Base-by-base conservation (phyloP, 2,888 invertebrate genomes). In the Philonicus albiceps region DNA sequence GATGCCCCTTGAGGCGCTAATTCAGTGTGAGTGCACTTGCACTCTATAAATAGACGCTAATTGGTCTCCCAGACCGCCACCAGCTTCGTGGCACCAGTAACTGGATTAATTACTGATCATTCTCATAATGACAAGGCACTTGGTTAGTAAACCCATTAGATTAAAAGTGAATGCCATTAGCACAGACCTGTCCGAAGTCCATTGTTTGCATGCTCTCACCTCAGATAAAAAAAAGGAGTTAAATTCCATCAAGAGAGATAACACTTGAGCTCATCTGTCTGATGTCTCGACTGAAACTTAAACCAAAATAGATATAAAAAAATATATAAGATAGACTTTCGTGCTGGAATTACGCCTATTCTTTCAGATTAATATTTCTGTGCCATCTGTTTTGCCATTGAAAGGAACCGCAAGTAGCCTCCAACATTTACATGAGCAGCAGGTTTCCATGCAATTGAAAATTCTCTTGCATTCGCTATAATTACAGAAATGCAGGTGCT, bases 401-500 rank as follows among this genome's bases (percentile, higher is more conserved):
- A 53, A 49, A 31, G 27, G 49, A 80, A 80, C 80, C 80, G 31
- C 80, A 80, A 80, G 80, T 53, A 53, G 49, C 53, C 80, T 64
- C 53, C 27, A 40, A 27, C 80, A 80, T 53, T 80, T 53, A 80
- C 80, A 80, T 80, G 80, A 49, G 8, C 34, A 27, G 80, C 80
- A 80, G 80, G 80, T 80, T 78, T 80, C 8, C 30, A 53, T 53
- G 53, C 80, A 80, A 80, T 80, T 80, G 80, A 53, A 80, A 80
- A 49, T 53, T 49, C 80, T 80, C 49, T 31, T 53, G 53, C 80
- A 80, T 80, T 49, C 80, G 49, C 49, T 80, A 27, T 53, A 80
- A 80, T 80, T 80, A 80, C 53, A 49, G 49, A 80, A 49, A 80
- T 53, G 80, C 80, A 80, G 80, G 80, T 80, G 80, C 76, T 80